These are phyloP conservation scores for Xanthostigma xanthostigma DNA, from an alignment of 2,888 invertebrate genomes.

Conservation along the genomic window DNA sequence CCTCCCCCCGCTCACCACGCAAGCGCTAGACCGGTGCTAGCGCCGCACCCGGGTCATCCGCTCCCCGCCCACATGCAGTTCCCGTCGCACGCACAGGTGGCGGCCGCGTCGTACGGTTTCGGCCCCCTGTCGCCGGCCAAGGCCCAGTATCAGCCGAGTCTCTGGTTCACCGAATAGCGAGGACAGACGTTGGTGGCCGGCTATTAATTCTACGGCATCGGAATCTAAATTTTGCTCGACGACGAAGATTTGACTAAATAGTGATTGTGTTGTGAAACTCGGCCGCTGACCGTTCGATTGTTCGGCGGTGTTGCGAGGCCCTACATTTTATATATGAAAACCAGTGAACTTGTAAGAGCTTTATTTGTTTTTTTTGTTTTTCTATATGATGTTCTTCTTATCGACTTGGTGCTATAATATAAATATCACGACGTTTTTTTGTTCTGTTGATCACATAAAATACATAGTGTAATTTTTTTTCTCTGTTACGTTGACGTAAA, in stretches of 20 bases:
- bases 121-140: constrained; percentile 57
- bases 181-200: background rate
- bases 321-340: no score
- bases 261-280: background rate
- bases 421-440: no score
- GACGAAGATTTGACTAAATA: background rate
- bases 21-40: constrained; percentile 49
- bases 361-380: no score
- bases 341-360: no score
- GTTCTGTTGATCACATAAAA: no score
- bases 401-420: no score
- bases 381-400: no score
- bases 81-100: constrained; percentile 46
- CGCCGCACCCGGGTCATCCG: constrained; percentile 56
- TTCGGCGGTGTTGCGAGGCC: background rate
- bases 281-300: background rate
- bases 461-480: no score
- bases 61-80: constrained; percentile 72
- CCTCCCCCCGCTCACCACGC: constrained; percentile 78
- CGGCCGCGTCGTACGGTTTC: constrained; percentile 43
- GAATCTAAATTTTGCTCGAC: no score
- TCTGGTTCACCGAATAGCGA: constrained; percentile 61
- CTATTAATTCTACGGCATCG: no score
- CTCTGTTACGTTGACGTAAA: no score
- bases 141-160: constrained; percentile 48